Percentiles rank a stretch among this genome's conserved stretches.
Evolutionary conservation across 2,113 vertebrate genomes (phyloP).

Genomic region (Dissostichus mawsoni): DNA sequence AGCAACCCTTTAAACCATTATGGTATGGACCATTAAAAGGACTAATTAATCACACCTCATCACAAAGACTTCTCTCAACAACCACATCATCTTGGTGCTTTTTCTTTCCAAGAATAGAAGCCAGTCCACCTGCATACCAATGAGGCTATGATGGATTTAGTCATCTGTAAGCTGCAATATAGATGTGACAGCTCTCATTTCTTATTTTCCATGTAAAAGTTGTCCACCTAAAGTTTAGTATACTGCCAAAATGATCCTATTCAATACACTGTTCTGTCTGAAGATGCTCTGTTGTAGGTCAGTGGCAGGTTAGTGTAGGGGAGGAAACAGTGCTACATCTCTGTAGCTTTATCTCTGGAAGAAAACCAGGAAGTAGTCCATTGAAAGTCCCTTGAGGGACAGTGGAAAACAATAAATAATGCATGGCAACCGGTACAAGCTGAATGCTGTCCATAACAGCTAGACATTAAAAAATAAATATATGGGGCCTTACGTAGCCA

Average conservation of each 20-base stretch:
- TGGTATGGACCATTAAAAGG: background rate
- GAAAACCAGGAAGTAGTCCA: constrained; percentile 47
- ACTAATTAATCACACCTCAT: background rate
- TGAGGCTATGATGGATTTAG: background rate
- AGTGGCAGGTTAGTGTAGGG: background rate
- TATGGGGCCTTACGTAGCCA: background rate
- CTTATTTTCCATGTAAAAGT: background rate
- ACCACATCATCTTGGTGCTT: background rate
- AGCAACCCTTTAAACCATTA: background rate
- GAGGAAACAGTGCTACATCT: background rate
- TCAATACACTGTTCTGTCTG: background rate
- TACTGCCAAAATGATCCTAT: background rate
- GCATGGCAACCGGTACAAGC: constrained; percentile 38
- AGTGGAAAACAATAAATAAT: constrained; percentile 75
- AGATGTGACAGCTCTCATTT: constrained; percentile 1
- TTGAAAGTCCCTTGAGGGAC: constrained; percentile 49
- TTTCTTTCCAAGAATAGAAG: background rate
- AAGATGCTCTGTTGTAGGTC: background rate
- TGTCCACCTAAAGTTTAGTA: background rate
- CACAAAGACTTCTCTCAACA: background rate
- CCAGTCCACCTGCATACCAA: constrained; percentile 17
- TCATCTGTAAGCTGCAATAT: background rate
- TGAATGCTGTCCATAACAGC: constrained; percentile 28
- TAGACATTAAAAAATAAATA: constrained; percentile 10
- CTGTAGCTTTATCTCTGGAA: constrained; percentile 9